phyloP scores from a whole-genome alignment of 2,888 invertebrate species.

The Dryomyza anilis region DNA sequence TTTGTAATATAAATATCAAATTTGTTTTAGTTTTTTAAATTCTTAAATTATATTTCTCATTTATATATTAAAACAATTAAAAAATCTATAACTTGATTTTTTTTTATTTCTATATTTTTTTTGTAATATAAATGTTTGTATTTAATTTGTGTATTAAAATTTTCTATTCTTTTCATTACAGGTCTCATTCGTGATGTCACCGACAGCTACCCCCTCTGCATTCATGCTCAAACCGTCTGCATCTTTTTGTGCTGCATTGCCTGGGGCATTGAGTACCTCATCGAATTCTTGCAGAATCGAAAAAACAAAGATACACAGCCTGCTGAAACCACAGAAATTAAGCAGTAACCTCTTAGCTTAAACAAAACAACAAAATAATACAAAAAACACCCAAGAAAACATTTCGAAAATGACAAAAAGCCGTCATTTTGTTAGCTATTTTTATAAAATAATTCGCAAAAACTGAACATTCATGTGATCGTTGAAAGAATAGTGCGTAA shows the following conservation, averaged over 20 bases:
- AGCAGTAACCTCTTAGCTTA: slow-evolving; percentile 9
- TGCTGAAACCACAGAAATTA: slow-evolving; percentile 8
- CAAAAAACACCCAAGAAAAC: too few species aligned
- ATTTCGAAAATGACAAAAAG: too few species aligned
- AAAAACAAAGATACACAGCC: slow-evolving; percentile 22
- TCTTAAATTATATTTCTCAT: too few species aligned
- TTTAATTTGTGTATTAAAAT: too few species aligned
- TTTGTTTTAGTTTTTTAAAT: too few species aligned
- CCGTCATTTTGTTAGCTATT: too few species aligned
- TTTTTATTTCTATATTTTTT: too few species aligned
- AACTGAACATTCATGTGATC: slow-evolving; percentile 53
- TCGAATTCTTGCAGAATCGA: slow-evolving; percentile 46
- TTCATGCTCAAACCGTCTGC: slow-evolving; percentile 74
- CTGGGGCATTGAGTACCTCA: slow-evolving; percentile 68
- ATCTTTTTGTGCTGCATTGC: slow-evolving; percentile 72
- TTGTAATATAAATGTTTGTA: too few species aligned
- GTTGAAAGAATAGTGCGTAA: slow-evolving; percentile 51
- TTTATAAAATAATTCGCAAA: background rate
- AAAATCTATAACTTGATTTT: too few species aligned
- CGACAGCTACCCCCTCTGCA: slow-evolving; percentile 71
- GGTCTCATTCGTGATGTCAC: slow-evolving; percentile 74
- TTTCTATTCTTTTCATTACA: slow-evolving; percentile 49
- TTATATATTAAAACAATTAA: too few species aligned
- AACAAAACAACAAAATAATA: too few species aligned
- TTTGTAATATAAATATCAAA: too few species aligned